These are phyloP conservation scores for Euclidia mi DNA, from an alignment of 2,888 invertebrate species.

Conservation along the genomic window DNA sequence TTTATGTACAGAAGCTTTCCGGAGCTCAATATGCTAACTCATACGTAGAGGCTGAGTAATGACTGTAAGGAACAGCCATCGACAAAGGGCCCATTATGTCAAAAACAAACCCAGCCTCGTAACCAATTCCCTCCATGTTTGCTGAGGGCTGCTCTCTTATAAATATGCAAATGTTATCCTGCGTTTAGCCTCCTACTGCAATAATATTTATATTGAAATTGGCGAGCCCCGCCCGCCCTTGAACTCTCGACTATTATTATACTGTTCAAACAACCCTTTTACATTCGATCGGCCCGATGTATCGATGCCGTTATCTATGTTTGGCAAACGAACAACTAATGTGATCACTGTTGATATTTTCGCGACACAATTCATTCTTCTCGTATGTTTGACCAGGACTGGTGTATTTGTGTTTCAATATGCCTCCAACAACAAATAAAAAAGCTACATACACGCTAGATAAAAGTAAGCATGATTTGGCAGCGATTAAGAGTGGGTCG, in stretches of 20 bases:
- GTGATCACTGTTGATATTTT: conserved; percentile 57
- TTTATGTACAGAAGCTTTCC: conserved; percentile 43
- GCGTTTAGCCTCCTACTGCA: conserved; percentile 84
- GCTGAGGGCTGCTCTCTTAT: conserved; percentile 84
- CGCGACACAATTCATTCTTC: conserved; percentile 24
- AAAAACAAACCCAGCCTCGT: conserved; percentile 79
- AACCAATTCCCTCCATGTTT: conserved; percentile 84
- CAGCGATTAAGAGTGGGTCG: too few relatives aligned
- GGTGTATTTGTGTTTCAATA: conserved; percentile 1
- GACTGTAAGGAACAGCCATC: conserved; percentile 73
- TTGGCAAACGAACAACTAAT: conserved; percentile 67
- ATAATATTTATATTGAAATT: conserved; percentile 88
- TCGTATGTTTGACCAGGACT: conserved; percentile 22
- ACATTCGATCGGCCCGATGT: conserved; percentile 63
- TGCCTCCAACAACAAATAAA: too few relatives aligned
- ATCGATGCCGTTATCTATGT: conserved; percentile 70
- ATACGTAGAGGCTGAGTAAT: conserved; percentile 69
- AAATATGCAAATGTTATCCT: conserved; percentile 88
- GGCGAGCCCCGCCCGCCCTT: conserved; percentile 76
- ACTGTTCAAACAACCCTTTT: conserved; percentile 81
- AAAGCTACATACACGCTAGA: too few relatives aligned
- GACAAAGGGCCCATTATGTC: conserved; percentile 84
- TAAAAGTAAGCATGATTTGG: too few relatives aligned
- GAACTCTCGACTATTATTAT: conserved; percentile 79
- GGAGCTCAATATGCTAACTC: conserved; percentile 69